Evolutionary conservation across 2,113 vertebrate genomes (phyloP).

Genomic region (Odocoileus hemionus): DNA sequence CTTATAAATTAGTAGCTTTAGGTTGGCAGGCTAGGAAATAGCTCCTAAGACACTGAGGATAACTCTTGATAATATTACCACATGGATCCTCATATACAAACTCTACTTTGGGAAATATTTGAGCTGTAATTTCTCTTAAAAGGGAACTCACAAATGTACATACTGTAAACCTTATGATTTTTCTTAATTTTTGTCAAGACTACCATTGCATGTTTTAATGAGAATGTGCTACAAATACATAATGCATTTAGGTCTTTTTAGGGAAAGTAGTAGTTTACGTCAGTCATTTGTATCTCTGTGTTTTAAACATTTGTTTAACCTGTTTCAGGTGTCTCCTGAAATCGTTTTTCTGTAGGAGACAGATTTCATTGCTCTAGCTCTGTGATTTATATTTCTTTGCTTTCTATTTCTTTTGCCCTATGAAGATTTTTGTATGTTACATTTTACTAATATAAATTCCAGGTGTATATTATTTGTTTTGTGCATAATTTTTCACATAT

Average conservation of each 20-base stretch:
- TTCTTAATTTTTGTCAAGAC: neutral
- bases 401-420: neutral
- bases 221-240: neutral
- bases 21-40: neutral
- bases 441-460: conserved; percentile 35
- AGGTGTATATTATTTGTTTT: neutral
- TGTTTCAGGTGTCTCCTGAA: neutral
- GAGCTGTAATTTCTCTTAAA: conserved; percentile 6
- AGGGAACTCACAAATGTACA: neutral
- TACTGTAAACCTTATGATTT: conserved; percentile 24
- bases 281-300: neutral
- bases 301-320: neutral
- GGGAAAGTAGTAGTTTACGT: neutral
- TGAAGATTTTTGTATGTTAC: conserved; percentile 21
- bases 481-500: neutral
- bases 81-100: neutral
- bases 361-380: neutral
- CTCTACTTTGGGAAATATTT: neutral
- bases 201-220: neutral
- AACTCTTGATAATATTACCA: neutral
- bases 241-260: neutral
- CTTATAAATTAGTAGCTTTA: conserved; percentile 1
- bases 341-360: neutral
- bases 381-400: neutral
- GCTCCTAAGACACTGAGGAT: neutral